These are phyloP conservation scores for Tridacna crocea DNA, from an alignment of 2,888 invertebrate species.

Conservation along the genomic window DNA sequence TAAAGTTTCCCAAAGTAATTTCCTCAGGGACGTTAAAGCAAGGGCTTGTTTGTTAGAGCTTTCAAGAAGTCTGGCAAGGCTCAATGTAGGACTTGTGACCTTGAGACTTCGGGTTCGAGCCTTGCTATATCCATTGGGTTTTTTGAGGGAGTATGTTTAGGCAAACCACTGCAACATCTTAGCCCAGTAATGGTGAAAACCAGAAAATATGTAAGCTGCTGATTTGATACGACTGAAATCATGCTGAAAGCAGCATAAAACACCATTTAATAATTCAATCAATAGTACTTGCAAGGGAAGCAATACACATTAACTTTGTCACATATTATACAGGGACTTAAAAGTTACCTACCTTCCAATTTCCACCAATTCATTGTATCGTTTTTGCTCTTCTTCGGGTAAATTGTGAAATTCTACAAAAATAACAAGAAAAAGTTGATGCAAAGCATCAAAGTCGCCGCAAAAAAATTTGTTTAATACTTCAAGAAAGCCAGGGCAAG, in stretches of 20 bases:
- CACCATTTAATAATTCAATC: too few relatives aligned
- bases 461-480: too few relatives aligned
- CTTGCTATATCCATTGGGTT: not conserved
- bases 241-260: too few relatives aligned
- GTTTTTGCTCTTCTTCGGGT: constrained; percentile 51
- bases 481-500: too few relatives aligned
- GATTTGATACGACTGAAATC: too few relatives aligned
- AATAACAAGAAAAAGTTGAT: not conserved
- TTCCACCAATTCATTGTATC: constrained; percentile 57
- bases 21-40: not conserved
- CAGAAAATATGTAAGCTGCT: too few relatives aligned
- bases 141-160: not conserved
- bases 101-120: not conserved
- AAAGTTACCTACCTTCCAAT: constrained; percentile 55
- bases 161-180: too few relatives aligned
- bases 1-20: too few relatives aligned
- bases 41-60: not conserved
- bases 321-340: not conserved
- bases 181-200: too few relatives aligned
- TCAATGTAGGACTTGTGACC: too few relatives aligned
- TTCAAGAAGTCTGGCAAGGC: too few relatives aligned
- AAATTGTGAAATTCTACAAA: constrained; percentile 58
- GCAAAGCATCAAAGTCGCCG: too few relatives aligned
- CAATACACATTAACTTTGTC: not conserved
- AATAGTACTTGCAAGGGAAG: not conserved